Base-by-base conservation (phyloP, 2,888 invertebrate species). In the Ctenicera cuprea region DNA sequence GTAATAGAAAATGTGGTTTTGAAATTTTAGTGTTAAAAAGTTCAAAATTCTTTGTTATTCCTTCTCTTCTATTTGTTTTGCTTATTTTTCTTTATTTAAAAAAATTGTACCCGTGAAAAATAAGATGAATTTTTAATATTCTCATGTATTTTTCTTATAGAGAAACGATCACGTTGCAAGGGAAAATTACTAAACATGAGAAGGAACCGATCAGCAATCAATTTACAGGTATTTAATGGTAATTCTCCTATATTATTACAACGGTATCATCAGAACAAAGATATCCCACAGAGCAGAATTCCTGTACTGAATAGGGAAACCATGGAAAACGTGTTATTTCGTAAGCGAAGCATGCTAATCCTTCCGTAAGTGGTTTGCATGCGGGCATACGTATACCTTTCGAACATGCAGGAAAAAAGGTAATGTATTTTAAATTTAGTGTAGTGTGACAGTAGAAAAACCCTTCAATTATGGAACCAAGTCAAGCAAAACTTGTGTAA, bases 361-460 rank as follows among this genome's bases (percentile, higher is more conserved):
- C 38, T 62, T 12, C 59, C 16, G n/a, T 11, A 9, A 41, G 16
- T 7, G 14, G 33, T 54, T 54, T 30, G 54, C 26, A 54, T 54
- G 54, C 14, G 37, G 18, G 16, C 33, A 20, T 16, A 16, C 18
- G 50, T 50, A 26, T 26, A 26, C 3, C 3, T 26, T 2, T 22
- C 11, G 26, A n/a, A 11, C 4, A 16, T 11, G n/a, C 16, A 18
- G 26, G 9, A 33, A 45, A 68, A 67, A 68, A 61, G 20, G 16
- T 61, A 48, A 68, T 61, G 59, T 20, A 9, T 62, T 52, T 69
- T 52, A 48, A 22, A 62, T 50, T 59, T 69, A 62, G 62, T 59
- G 69, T 69, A 69, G 50, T 69, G 69, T 69, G 69, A 69, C 69
- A 69, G 38, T 59, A 69, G 62, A 68, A 68, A 59, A 68, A 62